Evolutionary conservation across 2,113 vertebrate genomes (phyloP).

Genomic region (Tupaia chinensis): DNA sequence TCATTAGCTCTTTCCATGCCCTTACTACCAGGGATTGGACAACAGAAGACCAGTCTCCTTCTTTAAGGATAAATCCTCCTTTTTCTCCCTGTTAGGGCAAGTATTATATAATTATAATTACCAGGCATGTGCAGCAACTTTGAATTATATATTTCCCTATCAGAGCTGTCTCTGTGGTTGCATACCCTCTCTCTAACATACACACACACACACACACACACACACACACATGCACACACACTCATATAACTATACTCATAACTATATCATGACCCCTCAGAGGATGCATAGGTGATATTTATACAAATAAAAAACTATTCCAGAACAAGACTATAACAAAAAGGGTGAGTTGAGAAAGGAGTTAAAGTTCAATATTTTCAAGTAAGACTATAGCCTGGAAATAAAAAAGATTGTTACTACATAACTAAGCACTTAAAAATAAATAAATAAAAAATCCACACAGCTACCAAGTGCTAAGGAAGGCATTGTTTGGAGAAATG

Average conservation of each 20-base stretch:
- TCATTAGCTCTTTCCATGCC: neutral
- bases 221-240: neutral
- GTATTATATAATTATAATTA: neutral
- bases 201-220: neutral
- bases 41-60: neutral
- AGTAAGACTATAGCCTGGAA: neutral
- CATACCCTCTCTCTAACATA: neutral
- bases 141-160: neutral
- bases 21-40: neutral
- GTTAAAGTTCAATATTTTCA: neutral
- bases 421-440: neutral
- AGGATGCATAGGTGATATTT: neutral
- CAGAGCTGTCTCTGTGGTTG: neutral
- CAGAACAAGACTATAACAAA: neutral
- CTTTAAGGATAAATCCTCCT: slow-evolving; percentile 17
- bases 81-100: neutral
- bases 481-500: neutral
- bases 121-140: neutral
- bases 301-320: neutral
- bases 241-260: neutral
- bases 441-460: neutral
- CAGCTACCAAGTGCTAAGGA: neutral
- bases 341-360: neutral
- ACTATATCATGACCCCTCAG: neutral
- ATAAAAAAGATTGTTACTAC: neutral